Evolutionary conservation across 2,113 vertebrate genomes (phyloP).

Genomic region (Ailuropoda melanoleuca): DNA sequence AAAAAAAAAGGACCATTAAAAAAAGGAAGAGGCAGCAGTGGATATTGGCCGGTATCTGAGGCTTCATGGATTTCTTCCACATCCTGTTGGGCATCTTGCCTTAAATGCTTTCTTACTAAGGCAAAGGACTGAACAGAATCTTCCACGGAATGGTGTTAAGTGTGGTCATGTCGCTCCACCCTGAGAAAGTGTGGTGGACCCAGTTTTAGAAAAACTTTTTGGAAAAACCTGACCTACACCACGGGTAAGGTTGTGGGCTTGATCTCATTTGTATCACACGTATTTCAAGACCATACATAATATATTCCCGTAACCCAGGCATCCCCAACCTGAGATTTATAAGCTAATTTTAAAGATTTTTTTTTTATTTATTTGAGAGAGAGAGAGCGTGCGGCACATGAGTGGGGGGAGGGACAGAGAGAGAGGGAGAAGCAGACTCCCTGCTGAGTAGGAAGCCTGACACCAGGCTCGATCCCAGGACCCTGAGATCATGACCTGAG

Average conservation of each 20-base stretch:
- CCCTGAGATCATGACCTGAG: background rate
- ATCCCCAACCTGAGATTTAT: background rate
- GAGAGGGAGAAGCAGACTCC: background rate
- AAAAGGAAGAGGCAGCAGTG: background rate
- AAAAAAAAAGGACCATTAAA: background rate
- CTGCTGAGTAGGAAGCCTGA: background rate
- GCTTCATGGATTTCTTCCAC: background rate
- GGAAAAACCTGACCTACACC: background rate
- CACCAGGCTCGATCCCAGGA: background rate
- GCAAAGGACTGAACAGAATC: background rate
- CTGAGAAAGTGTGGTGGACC: background rate
- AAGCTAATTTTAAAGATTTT: background rate
- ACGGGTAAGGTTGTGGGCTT: background rate
- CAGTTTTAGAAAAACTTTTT: background rate
- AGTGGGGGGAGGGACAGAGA: background rate
- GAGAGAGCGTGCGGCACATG: no score
- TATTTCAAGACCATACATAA: background rate
- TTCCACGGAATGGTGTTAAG: background rate
- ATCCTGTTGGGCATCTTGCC: background rate
- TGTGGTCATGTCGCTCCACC: background rate
- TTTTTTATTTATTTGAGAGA: background rate
- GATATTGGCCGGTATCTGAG: background rate
- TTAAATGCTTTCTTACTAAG: background rate
- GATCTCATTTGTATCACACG: background rate
- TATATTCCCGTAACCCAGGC: background rate